A percentile compares a stretch with the other conserved stretches of the same genome.
Evolutionary conservation across 2,113 vertebrate species (phyloP).

Genomic region (Seriola dumerili): DNA sequence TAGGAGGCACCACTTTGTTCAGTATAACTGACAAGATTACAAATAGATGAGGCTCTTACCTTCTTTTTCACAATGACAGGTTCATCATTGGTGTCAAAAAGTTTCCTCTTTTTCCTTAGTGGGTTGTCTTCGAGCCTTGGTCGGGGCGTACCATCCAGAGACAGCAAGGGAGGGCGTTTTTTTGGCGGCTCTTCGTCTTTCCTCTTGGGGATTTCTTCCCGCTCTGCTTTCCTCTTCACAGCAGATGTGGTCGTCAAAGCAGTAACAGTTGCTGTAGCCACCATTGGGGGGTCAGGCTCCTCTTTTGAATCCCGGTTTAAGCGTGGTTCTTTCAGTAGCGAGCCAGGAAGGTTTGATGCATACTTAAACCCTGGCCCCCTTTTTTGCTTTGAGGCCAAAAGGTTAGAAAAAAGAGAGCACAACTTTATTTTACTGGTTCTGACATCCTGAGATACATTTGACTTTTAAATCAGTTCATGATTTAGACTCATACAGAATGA

Average conservation of each 20-base stretch:
- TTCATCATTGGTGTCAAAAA: slow-evolving; percentile 92
- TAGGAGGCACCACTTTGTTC: not conserved
- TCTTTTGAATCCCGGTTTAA: slow-evolving; percentile 90
- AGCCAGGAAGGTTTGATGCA: slow-evolving; percentile 96
- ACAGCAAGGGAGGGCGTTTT: slow-evolving; percentile 82
- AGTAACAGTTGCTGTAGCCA: slow-evolving; percentile 62
- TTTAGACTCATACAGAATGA: not conserved
- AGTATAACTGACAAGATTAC: not conserved
- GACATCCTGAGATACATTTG: not conserved
- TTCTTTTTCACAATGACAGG: slow-evolving; percentile 89
- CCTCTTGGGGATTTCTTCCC: slow-evolving; percentile 88
- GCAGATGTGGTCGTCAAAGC: slow-evolving; percentile 53
- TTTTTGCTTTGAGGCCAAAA: slow-evolving; percentile 99
- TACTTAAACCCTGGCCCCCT: slow-evolving; percentile 98
- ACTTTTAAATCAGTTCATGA: not conserved
- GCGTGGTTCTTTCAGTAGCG: slow-evolving; percentile 93
- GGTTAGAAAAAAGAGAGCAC: slow-evolving; percentile 83
- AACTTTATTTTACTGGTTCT: slow-evolving; percentile 90
- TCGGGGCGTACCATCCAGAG: slow-evolving; percentile 82
- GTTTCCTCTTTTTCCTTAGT: slow-evolving; percentile 92
- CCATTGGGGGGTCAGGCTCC: slow-evolving; percentile 81
- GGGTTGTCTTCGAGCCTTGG: slow-evolving; percentile 91
- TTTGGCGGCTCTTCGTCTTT: slow-evolving; percentile 90
- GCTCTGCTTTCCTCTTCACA: slow-evolving; percentile 89
- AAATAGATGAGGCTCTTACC: slow-evolving; percentile 73